Evolutionary conservation across 1,140 invertebrate species (phyloP), one percentile per base, ranked within the genome.

Genomic region (Laupala kohalensis): DNA sequence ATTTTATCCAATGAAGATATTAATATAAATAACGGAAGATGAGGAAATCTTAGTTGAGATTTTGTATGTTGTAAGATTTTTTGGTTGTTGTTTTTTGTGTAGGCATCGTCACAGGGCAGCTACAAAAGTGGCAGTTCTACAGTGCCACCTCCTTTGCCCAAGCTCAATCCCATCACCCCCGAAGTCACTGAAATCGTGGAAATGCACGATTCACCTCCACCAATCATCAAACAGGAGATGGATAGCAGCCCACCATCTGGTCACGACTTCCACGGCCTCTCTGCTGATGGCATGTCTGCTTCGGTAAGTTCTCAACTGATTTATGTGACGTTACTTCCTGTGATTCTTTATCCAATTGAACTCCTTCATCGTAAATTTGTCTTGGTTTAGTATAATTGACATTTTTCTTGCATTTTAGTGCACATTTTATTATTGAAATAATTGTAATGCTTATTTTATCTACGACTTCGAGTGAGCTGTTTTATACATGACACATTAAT

Each of bases 191-290:
- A 82, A 25, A 37, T 68, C 30, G 82, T 77, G 76, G 76, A 73
- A 71, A 82, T 83, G 79, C 81, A 83, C 75, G 79, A 80, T 75
- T 84, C 84, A 78, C 84, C 83, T 75, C 77, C 83, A 74, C 79
- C 83, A 77, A 79, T 84, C 77, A 86, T 88, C 80, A 88, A 88
- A 79, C 87, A 88, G 80, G 87, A 88, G 77, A 78, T 85, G 78
- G 81, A 83, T 71, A 81, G 81, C 75, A 81, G 81, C 69, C 80
- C 81, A 77, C 76, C 80, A 76, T 64, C 9, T 19, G 19, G 37
- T 19, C 37, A 53, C 37, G 37, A 53, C 37, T 53, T 53, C 37
- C 37, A 53, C 37, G 19, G 37, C 19, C 37, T 53, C 19, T 53
- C 37, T 53, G 37, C 37, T 53, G 37, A 53, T 13, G 19, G 37